Conservation (phyloP, 2,113 vertebrate genomes). For the Hypanus sabinus region DNA sequence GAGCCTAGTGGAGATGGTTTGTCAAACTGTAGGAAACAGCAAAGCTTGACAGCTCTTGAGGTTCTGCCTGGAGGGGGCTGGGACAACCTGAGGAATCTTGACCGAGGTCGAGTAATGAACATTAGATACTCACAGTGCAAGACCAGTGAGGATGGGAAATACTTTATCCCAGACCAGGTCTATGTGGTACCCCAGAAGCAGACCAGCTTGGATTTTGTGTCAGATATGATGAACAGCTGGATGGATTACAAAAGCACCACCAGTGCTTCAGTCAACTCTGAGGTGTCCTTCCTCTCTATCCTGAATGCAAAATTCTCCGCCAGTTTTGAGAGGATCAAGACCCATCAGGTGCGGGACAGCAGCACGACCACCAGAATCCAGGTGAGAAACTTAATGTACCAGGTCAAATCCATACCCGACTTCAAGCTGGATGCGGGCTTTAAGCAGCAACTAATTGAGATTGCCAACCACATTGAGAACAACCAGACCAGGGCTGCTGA, state of each 20-base stretch:
- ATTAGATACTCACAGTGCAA: constrained; percentile 69
- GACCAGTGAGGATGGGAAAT: constrained; percentile 76
- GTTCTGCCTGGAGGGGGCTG: constrained; percentile 83
- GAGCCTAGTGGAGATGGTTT: neutral
- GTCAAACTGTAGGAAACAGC: constrained; percentile 52
- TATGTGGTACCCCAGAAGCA: constrained; percentile 74
- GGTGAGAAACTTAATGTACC: constrained; percentile 77
- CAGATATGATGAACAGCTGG: constrained; percentile 78
- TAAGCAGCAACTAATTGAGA: constrained; percentile 58
- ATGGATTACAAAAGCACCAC: constrained; percentile 68
- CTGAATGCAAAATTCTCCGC: constrained; percentile 75
- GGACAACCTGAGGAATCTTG: constrained; percentile 84
- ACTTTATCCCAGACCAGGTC: constrained; percentile 76
- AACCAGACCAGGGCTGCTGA: constrained; percentile 71
- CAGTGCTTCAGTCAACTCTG: constrained; percentile 65
- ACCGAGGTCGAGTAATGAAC: constrained; percentile 76
- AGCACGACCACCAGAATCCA: constrained; percentile 68
- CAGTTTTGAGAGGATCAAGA: constrained; percentile 70
- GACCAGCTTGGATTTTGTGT: constrained; percentile 73
- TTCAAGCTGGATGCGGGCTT: constrained; percentile 65
- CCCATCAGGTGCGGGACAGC: constrained; percentile 67
- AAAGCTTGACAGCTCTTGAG: constrained; percentile 62
- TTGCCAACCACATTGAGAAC: constrained; percentile 74
- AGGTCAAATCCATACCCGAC: constrained; percentile 60
- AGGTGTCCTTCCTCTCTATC: constrained; percentile 57